Percentiles rank a stretch among this genome's conserved stretches.
phyloP scores from a whole-genome alignment of 2,113 vertebrate species.

The Paramormyrops kingsleyae region DNA sequence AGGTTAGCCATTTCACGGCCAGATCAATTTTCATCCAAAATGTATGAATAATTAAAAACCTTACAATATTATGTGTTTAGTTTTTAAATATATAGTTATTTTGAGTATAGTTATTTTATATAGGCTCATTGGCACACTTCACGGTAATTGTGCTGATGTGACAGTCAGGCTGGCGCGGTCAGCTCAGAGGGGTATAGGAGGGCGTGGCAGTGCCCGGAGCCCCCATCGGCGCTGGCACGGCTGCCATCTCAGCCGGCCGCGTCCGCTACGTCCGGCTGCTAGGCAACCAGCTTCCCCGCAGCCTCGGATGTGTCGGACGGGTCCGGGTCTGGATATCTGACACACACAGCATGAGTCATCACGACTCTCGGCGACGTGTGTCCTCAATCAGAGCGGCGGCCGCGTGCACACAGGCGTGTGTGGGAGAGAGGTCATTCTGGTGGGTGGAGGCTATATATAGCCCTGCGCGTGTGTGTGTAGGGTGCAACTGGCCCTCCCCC shows the following conservation, averaged over 20 bases:
- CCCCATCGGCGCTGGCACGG: neutral
- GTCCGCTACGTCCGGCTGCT: neutral
- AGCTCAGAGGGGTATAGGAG: neutral
- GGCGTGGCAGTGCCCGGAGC: neutral
- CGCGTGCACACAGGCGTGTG: neutral
- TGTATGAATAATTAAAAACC: neutral
- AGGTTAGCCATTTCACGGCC: neutral
- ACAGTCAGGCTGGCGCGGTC: neutral
- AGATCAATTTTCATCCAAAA: neutral
- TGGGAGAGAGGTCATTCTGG: neutral
- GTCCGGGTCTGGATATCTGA: neutral
- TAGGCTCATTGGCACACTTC: neutral
- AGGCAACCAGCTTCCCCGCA: neutral
- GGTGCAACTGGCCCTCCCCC: neutral
- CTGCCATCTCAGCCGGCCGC: neutral
- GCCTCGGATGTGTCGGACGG: neutral
- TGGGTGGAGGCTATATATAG: conserved; percentile 21
- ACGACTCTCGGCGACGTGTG: neutral
- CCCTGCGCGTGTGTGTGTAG: neutral
- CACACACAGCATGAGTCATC: conserved; percentile 6
- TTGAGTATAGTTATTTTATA: neutral
- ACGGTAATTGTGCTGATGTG: neutral
- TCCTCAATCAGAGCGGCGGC: neutral
- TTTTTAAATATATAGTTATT: neutral
- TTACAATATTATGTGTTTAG: neutral